Evolutionary conservation across 2,113 vertebrate species (phyloP).

Genomic region (Cinclus cinclus): DNA sequence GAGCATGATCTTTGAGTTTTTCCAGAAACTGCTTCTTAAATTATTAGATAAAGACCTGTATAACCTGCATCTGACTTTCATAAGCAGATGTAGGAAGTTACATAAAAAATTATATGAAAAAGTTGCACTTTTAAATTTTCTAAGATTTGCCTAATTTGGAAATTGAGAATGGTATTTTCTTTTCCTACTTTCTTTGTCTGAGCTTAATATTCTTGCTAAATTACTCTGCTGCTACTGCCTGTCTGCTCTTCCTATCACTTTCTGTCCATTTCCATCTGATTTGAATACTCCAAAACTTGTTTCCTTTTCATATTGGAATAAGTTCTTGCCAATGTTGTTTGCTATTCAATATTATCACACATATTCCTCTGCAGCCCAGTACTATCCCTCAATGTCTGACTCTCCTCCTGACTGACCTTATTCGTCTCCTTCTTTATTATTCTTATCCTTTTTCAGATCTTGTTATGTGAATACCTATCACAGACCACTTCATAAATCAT

Average conservation of each 20-base stretch:
- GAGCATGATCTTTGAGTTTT: background rate
- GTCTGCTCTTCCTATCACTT: background rate
- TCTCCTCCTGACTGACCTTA: background rate
- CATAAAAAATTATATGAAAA: background rate
- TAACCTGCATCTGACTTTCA: background rate
- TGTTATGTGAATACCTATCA: background rate
- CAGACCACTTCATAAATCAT: background rate
- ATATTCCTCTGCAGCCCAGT: background rate
- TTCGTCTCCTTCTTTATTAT: background rate
- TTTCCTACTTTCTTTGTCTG: background rate
- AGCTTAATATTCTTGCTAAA: background rate
- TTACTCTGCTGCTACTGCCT: background rate
- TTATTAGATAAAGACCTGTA: background rate
- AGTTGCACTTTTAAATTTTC: background rate
- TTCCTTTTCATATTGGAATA: background rate
- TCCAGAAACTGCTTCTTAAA: background rate
- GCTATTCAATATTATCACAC: background rate
- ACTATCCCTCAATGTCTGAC: background rate
- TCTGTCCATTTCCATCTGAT: background rate
- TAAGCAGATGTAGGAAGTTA: background rate
- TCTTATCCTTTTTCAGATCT: background rate
- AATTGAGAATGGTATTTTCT: background rate
- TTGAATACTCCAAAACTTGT: background rate
- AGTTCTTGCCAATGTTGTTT: background rate
- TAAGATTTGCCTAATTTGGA: background rate